These are phyloP conservation scores for Pheosia gnoma DNA, from an alignment of 2,888 invertebrate genomes.

Conservation along the genomic window DNA sequence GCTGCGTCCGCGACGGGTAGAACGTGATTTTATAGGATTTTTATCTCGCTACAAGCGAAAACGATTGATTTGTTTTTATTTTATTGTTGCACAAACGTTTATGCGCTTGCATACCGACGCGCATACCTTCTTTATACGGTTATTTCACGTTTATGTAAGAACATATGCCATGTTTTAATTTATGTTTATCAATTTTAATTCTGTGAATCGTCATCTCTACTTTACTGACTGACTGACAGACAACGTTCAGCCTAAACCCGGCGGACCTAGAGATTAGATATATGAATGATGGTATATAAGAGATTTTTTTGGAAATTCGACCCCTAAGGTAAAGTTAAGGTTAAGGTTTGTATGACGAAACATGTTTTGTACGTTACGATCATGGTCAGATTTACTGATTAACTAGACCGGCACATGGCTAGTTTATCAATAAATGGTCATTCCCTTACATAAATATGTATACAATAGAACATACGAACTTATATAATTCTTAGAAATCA, in stretches of 20 bases:
- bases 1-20: slow-evolving; percentile 30
- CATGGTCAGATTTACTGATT: too few relatives aligned
- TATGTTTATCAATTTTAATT: too few relatives aligned
- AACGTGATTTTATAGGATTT: slow-evolving; percentile 75
- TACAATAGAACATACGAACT: neutral
- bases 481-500: neutral
- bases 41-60: slow-evolving; percentile 57
- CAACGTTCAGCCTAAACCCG: too few relatives aligned
- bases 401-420: too few relatives aligned
- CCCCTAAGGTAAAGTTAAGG: too few relatives aligned
- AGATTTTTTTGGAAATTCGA: too few relatives aligned
- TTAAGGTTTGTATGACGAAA: too few relatives aligned
- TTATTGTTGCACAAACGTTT: slow-evolving; percentile 31
- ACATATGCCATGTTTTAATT: neutral
- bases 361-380: too few relatives aligned
- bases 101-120: slow-evolving; percentile 25
- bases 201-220: too few relatives aligned
- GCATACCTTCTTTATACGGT: slow-evolving; percentile 9
- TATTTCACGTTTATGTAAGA: slow-evolving; percentile 14
- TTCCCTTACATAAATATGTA: neutral
- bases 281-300: too few relatives aligned
- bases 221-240: too few relatives aligned
- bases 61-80: slow-evolving; percentile 47
- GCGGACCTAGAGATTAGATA: too few relatives aligned
- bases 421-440: neutral